Evolutionary conservation across 2,113 vertebrate genomes (phyloP).

Genomic region (Ivindomyrus marchei): DNA sequence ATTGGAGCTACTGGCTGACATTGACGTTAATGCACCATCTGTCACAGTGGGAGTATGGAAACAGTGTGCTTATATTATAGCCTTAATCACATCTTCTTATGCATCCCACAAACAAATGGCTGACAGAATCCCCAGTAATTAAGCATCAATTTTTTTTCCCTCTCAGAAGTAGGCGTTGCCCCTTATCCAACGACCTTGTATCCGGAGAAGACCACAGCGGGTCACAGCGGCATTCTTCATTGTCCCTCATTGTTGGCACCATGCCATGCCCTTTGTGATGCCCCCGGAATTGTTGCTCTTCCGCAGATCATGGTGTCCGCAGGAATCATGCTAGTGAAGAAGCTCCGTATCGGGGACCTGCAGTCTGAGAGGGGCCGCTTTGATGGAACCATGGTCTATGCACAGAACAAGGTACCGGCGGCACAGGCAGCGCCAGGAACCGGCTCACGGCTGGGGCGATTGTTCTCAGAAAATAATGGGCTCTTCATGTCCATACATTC

Average conservation of each 20-base stretch:
- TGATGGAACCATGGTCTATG: conserved; percentile 67
- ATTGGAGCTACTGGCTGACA: neutral
- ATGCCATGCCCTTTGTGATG: neutral
- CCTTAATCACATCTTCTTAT: neutral
- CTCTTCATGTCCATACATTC: neutral
- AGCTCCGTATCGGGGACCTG: conserved; percentile 64
- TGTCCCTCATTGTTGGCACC: neutral
- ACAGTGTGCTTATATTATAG: neutral
- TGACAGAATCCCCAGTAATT: neutral
- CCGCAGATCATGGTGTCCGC: conserved; percentile 62
- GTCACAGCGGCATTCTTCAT: neutral
- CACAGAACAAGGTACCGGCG: conserved; percentile 62
- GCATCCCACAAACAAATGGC: neutral
- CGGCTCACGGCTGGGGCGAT: too few species aligned
- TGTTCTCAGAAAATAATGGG: conserved; percentile 2
- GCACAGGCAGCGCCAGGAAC: neutral
- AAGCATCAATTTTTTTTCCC: too few species aligned
- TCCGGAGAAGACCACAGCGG: neutral
- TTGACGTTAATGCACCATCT: neutral
- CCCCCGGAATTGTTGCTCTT: neutral
- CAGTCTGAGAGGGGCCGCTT: conserved; percentile 62
- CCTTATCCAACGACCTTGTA: neutral
- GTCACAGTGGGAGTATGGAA: neutral
- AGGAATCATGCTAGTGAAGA: conserved; percentile 69
- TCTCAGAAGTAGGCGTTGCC: neutral